phyloP scores from a whole-genome alignment of 1,140 invertebrate genomes.

The Megathymus violae region DNA sequence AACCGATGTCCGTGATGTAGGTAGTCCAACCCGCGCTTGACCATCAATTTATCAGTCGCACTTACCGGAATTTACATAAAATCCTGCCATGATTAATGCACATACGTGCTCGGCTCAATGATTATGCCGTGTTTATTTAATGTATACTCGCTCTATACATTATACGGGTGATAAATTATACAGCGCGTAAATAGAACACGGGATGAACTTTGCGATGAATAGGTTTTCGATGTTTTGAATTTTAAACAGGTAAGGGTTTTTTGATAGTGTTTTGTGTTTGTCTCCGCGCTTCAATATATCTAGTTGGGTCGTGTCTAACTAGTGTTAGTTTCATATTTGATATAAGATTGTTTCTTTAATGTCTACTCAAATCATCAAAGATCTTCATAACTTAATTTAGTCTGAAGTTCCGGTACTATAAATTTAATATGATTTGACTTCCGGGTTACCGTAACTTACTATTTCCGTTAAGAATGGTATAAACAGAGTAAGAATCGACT shows the following conservation, averaged over 20 bases:
- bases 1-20: slow-evolving; percentile 41
- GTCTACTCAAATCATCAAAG: no score
- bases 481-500: no score
- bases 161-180: slow-evolving; percentile 58
- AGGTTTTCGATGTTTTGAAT: slow-evolving; percentile 14
- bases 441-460: no score
- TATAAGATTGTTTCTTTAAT: no score
- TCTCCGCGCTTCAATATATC: neutral
- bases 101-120: slow-evolving; percentile 49
- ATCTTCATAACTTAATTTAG: no score
- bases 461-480: no score
- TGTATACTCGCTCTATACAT: slow-evolving; percentile 41
- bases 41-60: slow-evolving; percentile 78
- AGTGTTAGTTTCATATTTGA: no score
- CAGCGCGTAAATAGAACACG: slow-evolving; percentile 40
- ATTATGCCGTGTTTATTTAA: slow-evolving; percentile 57
- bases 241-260: slow-evolving; percentile 4
- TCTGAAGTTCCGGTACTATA: no score
- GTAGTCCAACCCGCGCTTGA: slow-evolving; percentile 53
- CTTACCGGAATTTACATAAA: slow-evolving; percentile 81
- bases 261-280: neutral
- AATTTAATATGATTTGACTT: no score
- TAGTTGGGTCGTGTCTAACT: no score
- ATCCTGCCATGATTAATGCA: slow-evolving; percentile 77
- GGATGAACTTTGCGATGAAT: slow-evolving; percentile 21